Evolutionary conservation across 2,797 vertebrate species (phyloP).

Genomic region (Tolypeutes matacus): DNA sequence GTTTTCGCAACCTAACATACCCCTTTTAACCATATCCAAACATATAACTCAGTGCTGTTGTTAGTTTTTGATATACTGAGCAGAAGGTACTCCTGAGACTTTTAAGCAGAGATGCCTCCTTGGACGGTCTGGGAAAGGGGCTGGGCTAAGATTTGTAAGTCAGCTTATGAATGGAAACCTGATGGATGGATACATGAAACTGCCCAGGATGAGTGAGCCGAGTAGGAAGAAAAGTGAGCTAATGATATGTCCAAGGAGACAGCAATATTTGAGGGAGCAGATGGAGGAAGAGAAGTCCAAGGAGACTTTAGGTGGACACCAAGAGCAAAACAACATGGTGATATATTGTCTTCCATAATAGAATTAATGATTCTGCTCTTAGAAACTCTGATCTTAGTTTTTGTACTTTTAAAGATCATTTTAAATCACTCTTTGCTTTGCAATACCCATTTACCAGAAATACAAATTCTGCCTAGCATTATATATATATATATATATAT

Average conservation of each 20-base stretch:
- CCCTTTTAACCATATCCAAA: no score
- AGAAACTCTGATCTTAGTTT: not conserved
- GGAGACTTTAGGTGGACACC: not conserved
- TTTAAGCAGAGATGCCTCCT: not conserved
- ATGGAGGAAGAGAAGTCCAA: not conserved
- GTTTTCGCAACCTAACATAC: no score
- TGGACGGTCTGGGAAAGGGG: not conserved
- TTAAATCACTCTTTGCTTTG: conserved; percentile 3
- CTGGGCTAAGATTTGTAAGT: not conserved
- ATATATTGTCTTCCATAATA: not conserved
- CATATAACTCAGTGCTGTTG: no score
- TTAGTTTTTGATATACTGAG: not conserved
- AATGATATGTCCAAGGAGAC: not conserved
- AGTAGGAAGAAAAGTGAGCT: not conserved
- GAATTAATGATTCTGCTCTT: not conserved
- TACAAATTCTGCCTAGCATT: conserved; percentile 39
- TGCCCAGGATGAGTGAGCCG: not conserved
- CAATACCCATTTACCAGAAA: conserved; percentile 51
- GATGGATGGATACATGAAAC: not conserved
- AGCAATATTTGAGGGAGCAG: not conserved
- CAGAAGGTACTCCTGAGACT: not conserved
- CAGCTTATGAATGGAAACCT: not conserved
- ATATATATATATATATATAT: no score
- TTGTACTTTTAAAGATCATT: conserved; percentile 9
- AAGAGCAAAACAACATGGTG: conserved; percentile 3